Evolutionary conservation across 2,797 vertebrate species (phyloP), one percentile per base, ranked within the genome.

Genomic region (Artibeus jamaicensis): DNA sequence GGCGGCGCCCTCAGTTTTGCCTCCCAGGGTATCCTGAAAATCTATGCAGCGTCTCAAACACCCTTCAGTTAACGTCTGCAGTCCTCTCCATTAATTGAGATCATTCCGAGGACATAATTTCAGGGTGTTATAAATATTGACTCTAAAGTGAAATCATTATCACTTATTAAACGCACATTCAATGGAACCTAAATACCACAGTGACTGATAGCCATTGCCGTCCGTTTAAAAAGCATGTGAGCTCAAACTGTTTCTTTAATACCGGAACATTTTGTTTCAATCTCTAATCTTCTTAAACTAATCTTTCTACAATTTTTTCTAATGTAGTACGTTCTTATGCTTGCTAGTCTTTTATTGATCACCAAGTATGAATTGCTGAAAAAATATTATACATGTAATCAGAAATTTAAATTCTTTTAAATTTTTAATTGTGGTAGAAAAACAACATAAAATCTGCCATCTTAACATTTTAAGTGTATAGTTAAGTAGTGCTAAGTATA

Each of bases 281-380:
- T 78, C 48, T 85, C 59, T 90, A 29, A 21, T 8, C 50, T 96
- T 81, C 46, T 94, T 67, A 82, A 67, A 81, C 32, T 65, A 12
- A 15, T 65, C 53, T 90, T 92, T 77, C 48, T 59, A 59, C 73
- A 95, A 81, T 85, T 91, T 53, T 88, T 88, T 32, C 24, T 44
- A 71, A 57, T 29, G 2, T 62, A 9, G 22, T 91, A 22, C 57
- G 26, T n/a, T 94, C 92, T 86, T 50, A 29, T 87, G 29, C 9
- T 92, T 59, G 32, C 34, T 39, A 34, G 46, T n/a, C 3, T 44
- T 93, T 78, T 91, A 48, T 42, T 86, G 76, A 78, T 73, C 15
- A 83, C n/a, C n/a, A 24, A 76, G 15, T 83, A 48, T 48, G 16
- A 12, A 82, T 48, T 37, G 85, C 78, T n/a, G 21, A 93, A 84